These are phyloP conservation scores for Neotoma lepida DNA, from an alignment of 2,113 vertebrate genomes.

Conservation along the genomic window DNA sequence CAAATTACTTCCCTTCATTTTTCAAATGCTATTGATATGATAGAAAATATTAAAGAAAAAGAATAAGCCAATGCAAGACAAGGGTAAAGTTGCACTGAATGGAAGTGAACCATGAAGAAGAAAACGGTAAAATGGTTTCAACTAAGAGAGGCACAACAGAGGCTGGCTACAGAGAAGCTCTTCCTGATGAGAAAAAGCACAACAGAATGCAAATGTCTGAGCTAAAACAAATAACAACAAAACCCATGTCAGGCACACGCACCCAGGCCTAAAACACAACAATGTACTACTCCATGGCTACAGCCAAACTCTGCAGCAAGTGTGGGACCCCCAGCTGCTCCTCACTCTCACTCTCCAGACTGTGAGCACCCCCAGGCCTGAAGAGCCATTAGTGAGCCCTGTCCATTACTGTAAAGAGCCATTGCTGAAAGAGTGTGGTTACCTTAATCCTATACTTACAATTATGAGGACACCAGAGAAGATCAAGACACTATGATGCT, in stretches of 20 bases:
- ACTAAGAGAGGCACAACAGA: neutral
- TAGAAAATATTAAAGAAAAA: conserved; percentile 26
- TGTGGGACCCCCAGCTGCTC: too few relatives aligned
- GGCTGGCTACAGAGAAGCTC: neutral
- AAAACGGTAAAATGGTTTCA: neutral
- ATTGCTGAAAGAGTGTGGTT: neutral
- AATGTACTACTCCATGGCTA: neutral
- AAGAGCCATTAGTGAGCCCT: neutral
- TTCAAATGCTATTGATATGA: neutral
- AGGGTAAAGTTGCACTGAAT: neutral
- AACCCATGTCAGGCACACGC: neutral
- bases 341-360: neutral
- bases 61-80: neutral
- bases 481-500: conserved; percentile 19
- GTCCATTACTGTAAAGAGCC: neutral
- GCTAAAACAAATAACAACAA: neutral
- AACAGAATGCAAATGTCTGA: neutral
- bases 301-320: neutral
- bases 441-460: conserved; percentile 24
- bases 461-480: neutral
- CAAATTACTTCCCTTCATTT: neutral
- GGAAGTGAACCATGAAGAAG: neutral
- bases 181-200: neutral
- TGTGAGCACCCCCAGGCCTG: neutral
- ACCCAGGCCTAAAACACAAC: neutral